phyloP scores from a whole-genome alignment of 2,888 invertebrate genomes.

The Heteromurus nitidus region DNA sequence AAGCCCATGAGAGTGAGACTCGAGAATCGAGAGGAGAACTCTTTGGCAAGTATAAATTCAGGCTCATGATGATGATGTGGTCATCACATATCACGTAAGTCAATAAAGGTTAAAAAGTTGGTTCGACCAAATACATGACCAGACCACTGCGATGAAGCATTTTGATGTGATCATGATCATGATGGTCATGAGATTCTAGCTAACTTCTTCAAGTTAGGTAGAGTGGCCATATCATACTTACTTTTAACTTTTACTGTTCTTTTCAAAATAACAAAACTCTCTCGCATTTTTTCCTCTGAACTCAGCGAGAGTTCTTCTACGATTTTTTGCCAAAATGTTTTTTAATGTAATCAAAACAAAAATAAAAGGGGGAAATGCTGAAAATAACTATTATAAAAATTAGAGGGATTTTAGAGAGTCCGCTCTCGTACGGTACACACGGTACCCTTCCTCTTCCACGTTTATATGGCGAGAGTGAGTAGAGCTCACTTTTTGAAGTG shows the following conservation, averaged over 20 bases:
- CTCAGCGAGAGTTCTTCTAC: too few species aligned
- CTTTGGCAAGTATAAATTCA: too few species aligned
- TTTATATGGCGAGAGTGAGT: too few species aligned
- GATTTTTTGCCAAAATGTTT: conserved; percentile 26
- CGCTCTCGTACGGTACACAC: too few species aligned
- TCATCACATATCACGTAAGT: conserved; percentile 12
- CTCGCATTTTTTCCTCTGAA: background rate
- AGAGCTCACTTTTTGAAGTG: too few species aligned
- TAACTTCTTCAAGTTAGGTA: background rate
- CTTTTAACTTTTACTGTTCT: background rate
- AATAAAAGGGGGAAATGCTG: conserved; percentile 4
- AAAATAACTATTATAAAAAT: conserved; percentile 31
- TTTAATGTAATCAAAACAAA: conserved; percentile 21
- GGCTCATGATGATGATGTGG: too few species aligned
- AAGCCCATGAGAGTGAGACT: too few species aligned
- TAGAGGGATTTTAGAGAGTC: too few species aligned
- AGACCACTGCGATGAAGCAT: too few species aligned
- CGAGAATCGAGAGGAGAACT: background rate
- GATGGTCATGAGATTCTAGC: background rate
- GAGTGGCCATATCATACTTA: background rate
- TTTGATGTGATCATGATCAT: background rate
- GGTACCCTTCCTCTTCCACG: too few species aligned
- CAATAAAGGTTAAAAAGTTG: conserved; percentile 17
- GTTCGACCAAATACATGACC: background rate
- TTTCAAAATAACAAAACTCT: background rate